Evolutionary conservation across 2,797 vertebrate species (phyloP).

Genomic region (Paramormyrops hopkinsi): DNA sequence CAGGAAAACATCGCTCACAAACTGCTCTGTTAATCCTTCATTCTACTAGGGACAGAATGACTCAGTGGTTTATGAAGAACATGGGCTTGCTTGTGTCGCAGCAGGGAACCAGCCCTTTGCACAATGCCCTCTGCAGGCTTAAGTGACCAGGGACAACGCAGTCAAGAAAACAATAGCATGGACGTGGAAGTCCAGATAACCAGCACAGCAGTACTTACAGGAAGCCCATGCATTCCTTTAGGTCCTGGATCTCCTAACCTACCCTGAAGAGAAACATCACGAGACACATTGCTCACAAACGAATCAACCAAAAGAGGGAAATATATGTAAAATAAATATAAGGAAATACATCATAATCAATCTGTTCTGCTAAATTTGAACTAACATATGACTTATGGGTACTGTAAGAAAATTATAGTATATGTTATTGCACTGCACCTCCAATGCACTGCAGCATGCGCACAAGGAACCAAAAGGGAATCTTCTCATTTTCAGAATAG

Average conservation of each 20-base stretch:
- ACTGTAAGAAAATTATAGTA: neutral
- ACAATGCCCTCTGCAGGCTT: neutral
- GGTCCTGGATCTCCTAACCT: conserved; percentile 67
- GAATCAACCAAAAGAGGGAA: neutral
- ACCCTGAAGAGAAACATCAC: conserved; percentile 55
- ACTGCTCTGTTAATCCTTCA: neutral
- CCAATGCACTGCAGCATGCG: neutral
- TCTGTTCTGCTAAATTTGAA: neutral
- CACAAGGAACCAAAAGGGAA: neutral
- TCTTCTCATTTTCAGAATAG: neutral
- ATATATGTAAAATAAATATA: neutral
- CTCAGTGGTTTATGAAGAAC: neutral
- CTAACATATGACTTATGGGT: neutral
- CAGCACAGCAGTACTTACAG: conserved; percentile 58
- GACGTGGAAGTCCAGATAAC: neutral
- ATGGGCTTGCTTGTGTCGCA: neutral
- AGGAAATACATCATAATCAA: neutral
- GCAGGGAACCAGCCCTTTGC: neutral
- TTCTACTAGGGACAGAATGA: neutral
- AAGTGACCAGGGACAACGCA: neutral
- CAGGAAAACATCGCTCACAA: neutral
- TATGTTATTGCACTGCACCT: neutral
- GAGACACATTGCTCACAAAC: neutral
- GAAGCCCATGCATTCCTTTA: conserved; percentile 63
- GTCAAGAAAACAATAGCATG: neutral